Conservation (phyloP, 2,888 invertebrate genomes). For the Entomobrya proxima region DNA sequence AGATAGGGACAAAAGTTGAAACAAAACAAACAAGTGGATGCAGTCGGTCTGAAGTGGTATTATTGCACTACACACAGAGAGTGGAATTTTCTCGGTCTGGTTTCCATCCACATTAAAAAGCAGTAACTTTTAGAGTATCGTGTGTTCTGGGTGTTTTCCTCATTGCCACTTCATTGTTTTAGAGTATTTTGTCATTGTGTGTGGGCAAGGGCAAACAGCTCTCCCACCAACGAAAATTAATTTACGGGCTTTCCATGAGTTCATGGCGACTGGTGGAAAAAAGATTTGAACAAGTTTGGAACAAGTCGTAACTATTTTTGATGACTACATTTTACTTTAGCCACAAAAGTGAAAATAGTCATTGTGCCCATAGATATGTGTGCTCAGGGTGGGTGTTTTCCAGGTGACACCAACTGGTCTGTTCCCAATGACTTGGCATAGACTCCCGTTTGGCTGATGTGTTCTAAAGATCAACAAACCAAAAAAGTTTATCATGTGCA, state of each 20-base stretch:
- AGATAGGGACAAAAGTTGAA: neutral
- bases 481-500: neutral
- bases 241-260: no score
- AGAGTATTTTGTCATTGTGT: neutral
- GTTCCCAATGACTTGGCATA: neutral
- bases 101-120: neutral
- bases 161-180: neutral
- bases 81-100: neutral
- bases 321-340: no score
- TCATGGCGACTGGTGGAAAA: no score
- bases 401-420: neutral
- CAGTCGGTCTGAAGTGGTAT: neutral
- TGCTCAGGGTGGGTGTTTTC: no score
- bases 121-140: neutral
- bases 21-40: neutral
- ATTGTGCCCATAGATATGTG: no score
- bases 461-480: neutral
- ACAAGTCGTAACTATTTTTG: no score
- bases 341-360: no score
- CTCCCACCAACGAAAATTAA: no score
- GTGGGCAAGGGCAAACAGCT: no score
- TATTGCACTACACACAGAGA: neutral
- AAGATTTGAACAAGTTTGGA: no score
- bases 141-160: neutral
- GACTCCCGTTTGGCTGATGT: neutral